Evolutionary conservation across 2,888 invertebrate genomes (phyloP).

Genomic region (Parochlus steinenii): DNA sequence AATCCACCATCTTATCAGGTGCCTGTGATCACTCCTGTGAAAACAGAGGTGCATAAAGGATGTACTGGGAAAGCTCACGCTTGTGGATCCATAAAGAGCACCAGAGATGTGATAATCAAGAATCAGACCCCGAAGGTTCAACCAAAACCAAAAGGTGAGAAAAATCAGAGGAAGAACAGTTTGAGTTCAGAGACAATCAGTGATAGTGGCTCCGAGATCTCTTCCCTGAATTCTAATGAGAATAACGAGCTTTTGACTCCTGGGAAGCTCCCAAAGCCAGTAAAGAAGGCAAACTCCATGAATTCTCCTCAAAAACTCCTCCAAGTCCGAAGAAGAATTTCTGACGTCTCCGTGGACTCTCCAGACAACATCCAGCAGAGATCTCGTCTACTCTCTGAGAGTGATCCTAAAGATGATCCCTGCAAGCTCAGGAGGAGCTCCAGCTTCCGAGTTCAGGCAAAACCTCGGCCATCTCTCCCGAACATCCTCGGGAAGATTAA

Average conservation of each 20-base stretch:
- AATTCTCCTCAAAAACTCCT: slow-evolving; percentile 1
- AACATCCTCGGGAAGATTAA: slow-evolving; percentile 9
- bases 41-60: slow-evolving; percentile 40
- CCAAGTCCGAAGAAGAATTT: slow-evolving; percentile 13
- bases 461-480: too few relatives aligned
- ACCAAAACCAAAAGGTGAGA: slow-evolving; percentile 12
- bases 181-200: slow-evolving; percentile 29
- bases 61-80: slow-evolving; percentile 66
- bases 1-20: slow-evolving; percentile 19
- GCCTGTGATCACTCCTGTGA: slow-evolving; percentile 16
- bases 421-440: slow-evolving; percentile 17
- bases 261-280: slow-evolving; percentile 3
- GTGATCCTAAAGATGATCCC: slow-evolving; percentile 17
- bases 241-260: not conserved
- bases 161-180: slow-evolving; percentile 25
- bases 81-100: slow-evolving; percentile 35
- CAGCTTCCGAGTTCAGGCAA: slow-evolving; percentile 16
- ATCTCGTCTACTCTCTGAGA: slow-evolving; percentile 18
- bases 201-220: slow-evolving; percentile 29
- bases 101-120: slow-evolving; percentile 6
- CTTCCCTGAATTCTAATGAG: slow-evolving; percentile 21
- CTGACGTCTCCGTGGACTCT: slow-evolving; percentile 12
- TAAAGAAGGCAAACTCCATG: slow-evolving; percentile 6
- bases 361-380: slow-evolving; percentile 12
- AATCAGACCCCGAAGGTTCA: slow-evolving; percentile 5